Conservation (phyloP, 2,888 invertebrate species). For the Ecdyonurus torrentis region DNA sequence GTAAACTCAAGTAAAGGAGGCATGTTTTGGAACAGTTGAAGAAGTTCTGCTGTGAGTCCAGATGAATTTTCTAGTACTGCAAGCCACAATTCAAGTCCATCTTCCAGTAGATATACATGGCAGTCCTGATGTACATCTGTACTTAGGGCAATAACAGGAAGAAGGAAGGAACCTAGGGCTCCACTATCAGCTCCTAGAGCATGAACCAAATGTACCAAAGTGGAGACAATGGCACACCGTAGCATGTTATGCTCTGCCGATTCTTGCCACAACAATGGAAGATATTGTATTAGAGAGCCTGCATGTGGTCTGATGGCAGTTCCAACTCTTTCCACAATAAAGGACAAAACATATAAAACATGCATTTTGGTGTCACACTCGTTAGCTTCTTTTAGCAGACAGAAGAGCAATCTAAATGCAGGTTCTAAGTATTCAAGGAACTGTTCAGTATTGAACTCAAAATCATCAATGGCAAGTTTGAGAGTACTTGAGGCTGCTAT, state of each 20-base stretch:
- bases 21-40: conserved; percentile 58
- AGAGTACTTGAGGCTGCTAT: conserved; percentile 74
- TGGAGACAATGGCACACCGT: conserved; percentile 75
- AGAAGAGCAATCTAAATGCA: conserved; percentile 62
- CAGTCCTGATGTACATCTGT: conserved; percentile 58
- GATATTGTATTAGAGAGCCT: conserved; percentile 56
- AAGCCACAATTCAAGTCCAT: conserved; percentile 81
- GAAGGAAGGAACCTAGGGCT: conserved; percentile 32
- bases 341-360: conserved; percentile 75
- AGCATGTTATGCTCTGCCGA: conserved; percentile 79
- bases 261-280: conserved; percentile 78
- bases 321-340: conserved; percentile 74
- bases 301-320: conserved; percentile 52
- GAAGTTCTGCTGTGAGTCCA: conserved; percentile 39
- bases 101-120: conserved; percentile 82
- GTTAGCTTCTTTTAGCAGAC: conserved; percentile 65
- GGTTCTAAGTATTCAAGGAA: conserved; percentile 70
- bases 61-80: conserved; percentile 64
- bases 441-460: conserved; percentile 75
- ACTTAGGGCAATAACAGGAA: conserved; percentile 49
- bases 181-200: conserved; percentile 32
- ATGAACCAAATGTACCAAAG: conserved; percentile 69
- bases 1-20: conserved; percentile 61
- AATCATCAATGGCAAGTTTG: conserved; percentile 73
- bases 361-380: conserved; percentile 96